Evolutionary conservation across 1,140 invertebrate genomes (phyloP).

Genomic region (Galleria mellonella): DNA sequence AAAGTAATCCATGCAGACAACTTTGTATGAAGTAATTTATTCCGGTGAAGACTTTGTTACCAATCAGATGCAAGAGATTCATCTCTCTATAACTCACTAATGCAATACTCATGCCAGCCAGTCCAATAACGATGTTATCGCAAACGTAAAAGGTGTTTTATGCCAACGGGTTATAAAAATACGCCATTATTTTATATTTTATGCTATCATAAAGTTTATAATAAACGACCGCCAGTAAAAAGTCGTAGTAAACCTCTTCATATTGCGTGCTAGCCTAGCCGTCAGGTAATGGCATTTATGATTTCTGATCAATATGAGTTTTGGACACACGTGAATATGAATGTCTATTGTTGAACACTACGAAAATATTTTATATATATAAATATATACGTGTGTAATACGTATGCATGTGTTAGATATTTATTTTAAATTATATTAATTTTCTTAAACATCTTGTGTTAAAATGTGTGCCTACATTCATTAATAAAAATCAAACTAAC

Average conservation of each 20-base stretch:
- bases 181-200: constrained; percentile 68
- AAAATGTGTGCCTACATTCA: too few species aligned
- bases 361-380: too few species aligned
- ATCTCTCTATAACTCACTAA: background rate
- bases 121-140: constrained; percentile 48
- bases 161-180: constrained; percentile 61
- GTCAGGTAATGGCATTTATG: constrained; percentile 6
- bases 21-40: too few species aligned
- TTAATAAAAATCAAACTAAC: too few species aligned
- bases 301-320: constrained; percentile 4
- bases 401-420: too few species aligned
- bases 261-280: constrained; percentile 27
- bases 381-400: too few species aligned
- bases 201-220: constrained; percentile 57
- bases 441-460: too few species aligned
- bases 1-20: too few species aligned
- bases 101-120: constrained; percentile 15
- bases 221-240: constrained; percentile 42
- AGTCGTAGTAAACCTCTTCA: constrained; percentile 45
- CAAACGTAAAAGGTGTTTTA: constrained; percentile 65
- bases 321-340: background rate
- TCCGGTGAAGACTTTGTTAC: too few species aligned
- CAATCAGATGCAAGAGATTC: too few species aligned
- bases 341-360: too few species aligned
- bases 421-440: too few species aligned